Evolutionary conservation across 2,113 vertebrate species (phyloP).

Genomic region (Eclectus roratus): DNA sequence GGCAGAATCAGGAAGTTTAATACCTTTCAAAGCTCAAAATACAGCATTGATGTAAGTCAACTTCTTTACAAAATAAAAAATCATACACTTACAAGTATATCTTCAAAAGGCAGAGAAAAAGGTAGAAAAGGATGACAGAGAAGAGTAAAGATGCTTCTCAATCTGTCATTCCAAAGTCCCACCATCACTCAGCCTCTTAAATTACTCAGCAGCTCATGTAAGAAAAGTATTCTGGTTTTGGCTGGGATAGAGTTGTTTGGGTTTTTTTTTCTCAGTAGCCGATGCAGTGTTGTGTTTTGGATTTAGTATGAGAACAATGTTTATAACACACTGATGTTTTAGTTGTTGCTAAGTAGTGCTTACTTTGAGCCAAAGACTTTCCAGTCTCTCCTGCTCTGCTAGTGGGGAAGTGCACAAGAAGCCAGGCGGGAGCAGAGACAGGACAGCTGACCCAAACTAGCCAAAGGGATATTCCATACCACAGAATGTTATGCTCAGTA

Average conservation of each 20-base stretch:
- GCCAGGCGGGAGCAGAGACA: background rate
- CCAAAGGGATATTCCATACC: background rate
- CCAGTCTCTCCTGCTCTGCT: background rate
- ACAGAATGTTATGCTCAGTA: background rate
- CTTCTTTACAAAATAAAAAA: background rate
- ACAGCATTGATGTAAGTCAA: background rate
- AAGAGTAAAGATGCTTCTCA: background rate
- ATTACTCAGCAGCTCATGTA: background rate
- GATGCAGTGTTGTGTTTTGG: background rate
- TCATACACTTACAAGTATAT: background rate
- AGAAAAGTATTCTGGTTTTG: background rate
- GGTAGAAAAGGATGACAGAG: background rate
- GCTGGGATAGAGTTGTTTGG: background rate
- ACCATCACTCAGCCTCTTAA: background rate
- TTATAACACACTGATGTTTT: background rate
- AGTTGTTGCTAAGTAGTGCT: background rate
- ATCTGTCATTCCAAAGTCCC: background rate
- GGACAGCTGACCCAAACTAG: background rate
- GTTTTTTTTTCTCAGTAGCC: background rate
- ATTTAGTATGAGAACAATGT: background rate
- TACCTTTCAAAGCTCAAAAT: background rate
- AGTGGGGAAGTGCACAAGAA: background rate
- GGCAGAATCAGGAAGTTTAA: background rate
- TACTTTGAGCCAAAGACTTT: background rate
- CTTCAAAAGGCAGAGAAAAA: background rate